phyloP scores from a whole-genome alignment of 92 coral and sea anemone species.

The Nematostella vectensis region DNA sequence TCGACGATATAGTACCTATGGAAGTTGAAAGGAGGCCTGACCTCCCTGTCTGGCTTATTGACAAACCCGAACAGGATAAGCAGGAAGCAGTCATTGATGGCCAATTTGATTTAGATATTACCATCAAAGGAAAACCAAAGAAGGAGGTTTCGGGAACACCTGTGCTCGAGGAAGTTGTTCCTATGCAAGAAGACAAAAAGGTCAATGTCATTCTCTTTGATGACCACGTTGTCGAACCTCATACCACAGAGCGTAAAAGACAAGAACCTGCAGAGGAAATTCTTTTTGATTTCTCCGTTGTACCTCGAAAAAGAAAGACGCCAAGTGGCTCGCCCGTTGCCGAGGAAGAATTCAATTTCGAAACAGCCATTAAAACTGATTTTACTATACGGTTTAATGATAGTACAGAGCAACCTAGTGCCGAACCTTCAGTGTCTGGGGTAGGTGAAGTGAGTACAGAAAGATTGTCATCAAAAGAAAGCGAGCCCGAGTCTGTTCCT shows the following conservation, averaged over 20 bases:
- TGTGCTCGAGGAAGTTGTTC: conserved; percentile 11
- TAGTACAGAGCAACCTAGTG: background rate
- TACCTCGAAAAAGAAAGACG: conserved; percentile 19
- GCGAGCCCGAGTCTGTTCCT: background rate
- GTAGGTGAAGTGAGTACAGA: background rate
- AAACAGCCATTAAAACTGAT: conserved; percentile 14
- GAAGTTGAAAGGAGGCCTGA: conserved; percentile 4
- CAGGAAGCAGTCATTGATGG: conserved; percentile 7
- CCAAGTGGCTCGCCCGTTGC: conserved; percentile 1
- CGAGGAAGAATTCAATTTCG: conserved; percentile 11
- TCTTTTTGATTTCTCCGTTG: conserved; percentile 16
- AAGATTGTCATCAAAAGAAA: background rate
- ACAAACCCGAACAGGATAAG: conserved; percentile 9
- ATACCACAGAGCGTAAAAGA: conserved; percentile 10
- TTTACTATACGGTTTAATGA: background rate
- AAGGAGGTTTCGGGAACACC: conserved; percentile 10
- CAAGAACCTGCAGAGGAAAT: conserved; percentile 11
- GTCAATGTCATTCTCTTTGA: conserved; percentile 13
- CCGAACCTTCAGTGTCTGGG: background rate
- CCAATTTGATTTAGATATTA: background rate
- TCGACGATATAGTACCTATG: conserved; percentile 7
- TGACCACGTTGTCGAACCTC: conserved; percentile 4
- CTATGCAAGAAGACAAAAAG: conserved; percentile 1
- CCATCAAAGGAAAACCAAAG: background rate
- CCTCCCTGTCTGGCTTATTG: conserved; percentile 29